Evolutionary conservation across 1,140 invertebrate species (phyloP), one percentile per base, ranked within the genome.

Genomic region (Drosophila lowei): DNA sequence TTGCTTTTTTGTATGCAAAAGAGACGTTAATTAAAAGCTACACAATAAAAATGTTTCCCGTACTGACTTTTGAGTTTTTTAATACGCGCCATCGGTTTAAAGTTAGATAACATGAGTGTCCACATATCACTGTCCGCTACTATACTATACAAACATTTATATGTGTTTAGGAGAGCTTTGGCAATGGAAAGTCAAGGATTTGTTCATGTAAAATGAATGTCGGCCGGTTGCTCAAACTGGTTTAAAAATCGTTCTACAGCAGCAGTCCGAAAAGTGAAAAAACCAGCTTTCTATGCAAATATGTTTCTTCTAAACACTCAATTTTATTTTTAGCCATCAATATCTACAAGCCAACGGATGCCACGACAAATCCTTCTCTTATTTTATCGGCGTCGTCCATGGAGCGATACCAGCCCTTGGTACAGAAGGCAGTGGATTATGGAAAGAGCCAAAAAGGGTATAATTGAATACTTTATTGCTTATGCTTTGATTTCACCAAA

Each of bases 301-400:
- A 13, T 9, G 13, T 30, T 38, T 18, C 6, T 6, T 23, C n/a
- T 8, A 52, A 53, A 38, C 28, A 16, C 49, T 21, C 8, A 74
- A 50, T 76, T 57, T 63, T 73, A 34, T 62, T 92, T 93, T 73
- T 90, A 99, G 98, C 97, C 3, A 99, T 99, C 94, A 96, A 98
- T 91, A 95, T 96, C 77, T 99, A 98, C 92, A 97, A 98, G 91
- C 99, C 99, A 9, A 99, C 97, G n/a, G 99, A 99, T 96, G 98
- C 98, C 13, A 99, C 99, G 0, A 99, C 99, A 18, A 99, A 99
- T 93, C 99, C 99, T 7, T 99, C 98, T 2, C 93, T 99, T 2
- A 99, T 99, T 64, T 93, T 99, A 57, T 95, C 96, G 65, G 99
- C 99, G 11, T 96, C 98, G 18, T 95, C 94, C 79, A 96, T 98